Evolutionary conservation across 2,888 invertebrate species (phyloP).

Genomic region (Diploptera punctata): DNA sequence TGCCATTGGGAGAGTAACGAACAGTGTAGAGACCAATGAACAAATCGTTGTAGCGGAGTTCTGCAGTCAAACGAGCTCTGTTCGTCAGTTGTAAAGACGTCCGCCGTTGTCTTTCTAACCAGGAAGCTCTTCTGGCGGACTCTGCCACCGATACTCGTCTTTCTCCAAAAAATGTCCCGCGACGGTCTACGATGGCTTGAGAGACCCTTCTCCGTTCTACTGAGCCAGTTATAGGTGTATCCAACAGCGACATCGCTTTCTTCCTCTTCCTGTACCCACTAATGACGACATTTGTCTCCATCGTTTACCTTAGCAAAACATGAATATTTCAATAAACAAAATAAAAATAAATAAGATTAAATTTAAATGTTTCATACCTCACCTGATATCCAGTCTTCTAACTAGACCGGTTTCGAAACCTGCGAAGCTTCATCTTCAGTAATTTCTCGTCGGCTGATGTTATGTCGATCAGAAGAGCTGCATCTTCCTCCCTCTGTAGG

Average conservation of each 20-base stretch:
- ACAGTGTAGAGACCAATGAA: slow-evolving; percentile 53
- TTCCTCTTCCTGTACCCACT: background rate
- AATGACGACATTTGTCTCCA: too few species aligned
- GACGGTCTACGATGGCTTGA: background rate
- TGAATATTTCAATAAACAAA: too few species aligned
- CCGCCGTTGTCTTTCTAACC: slow-evolving; percentile 5
- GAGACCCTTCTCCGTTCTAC: background rate
- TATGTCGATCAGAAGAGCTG: too few species aligned
- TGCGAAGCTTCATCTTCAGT: too few species aligned
- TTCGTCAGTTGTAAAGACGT: slow-evolving; percentile 33
- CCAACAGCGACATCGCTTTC: background rate
- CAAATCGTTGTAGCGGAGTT: slow-evolving; percentile 50
- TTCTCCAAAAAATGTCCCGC: slow-evolving; percentile 42
- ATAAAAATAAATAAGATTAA: too few species aligned
- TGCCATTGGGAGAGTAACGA: slow-evolving; percentile 57
- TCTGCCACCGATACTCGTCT: slow-evolving; percentile 46
- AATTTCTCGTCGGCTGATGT: too few species aligned
- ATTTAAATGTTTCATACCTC: too few species aligned
- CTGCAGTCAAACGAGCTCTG: slow-evolving; percentile 46
- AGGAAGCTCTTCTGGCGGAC: slow-evolving; percentile 37
- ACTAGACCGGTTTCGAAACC: too few species aligned
- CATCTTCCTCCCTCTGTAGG: too few species aligned
- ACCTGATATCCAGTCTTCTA: too few species aligned
- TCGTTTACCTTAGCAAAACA: too few species aligned
- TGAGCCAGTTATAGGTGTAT: background rate